Percentiles rank a stretch among this genome's conserved stretches.
Conservation (phyloP, 2,797 vertebrate species). For the Gymnoscopelus braueri region DNA sequence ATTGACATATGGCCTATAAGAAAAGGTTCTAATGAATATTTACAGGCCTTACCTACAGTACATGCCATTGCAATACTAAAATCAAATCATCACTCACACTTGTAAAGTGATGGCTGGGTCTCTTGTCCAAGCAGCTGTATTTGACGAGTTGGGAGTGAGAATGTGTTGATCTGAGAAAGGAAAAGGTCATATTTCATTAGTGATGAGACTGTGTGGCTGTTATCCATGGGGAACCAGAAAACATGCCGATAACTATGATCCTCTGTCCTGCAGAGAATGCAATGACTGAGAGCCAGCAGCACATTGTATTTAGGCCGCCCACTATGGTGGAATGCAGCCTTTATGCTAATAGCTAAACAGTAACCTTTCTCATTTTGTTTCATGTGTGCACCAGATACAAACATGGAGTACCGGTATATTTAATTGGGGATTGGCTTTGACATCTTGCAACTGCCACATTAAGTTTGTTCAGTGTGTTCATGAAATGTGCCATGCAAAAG, state of each 20-base stretch:
- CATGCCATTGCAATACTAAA: too few relatives aligned
- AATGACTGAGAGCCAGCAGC: slow-evolving; percentile 2
- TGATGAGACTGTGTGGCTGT: slow-evolving; percentile 15
- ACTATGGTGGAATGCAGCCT: neutral
- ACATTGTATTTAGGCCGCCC: slow-evolving; percentile 17
- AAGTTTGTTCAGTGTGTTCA: too few relatives aligned
- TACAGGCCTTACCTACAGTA: too few relatives aligned
- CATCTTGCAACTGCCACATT: neutral
- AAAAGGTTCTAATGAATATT: too few relatives aligned
- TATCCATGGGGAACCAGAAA: slow-evolving; percentile 18
- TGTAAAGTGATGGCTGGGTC: too few relatives aligned
- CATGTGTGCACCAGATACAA: neutral
- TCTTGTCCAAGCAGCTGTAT: too few relatives aligned
- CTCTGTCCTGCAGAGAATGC: neutral
- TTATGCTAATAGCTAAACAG: neutral
- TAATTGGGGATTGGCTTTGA: slow-evolving; percentile 2
- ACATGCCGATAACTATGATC: slow-evolving; percentile 6
- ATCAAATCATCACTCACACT: too few relatives aligned
- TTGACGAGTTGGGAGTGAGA: neutral
- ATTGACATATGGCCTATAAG: too few relatives aligned
- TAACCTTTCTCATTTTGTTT: neutral
- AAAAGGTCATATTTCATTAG: slow-evolving; percentile 24
- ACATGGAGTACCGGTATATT: neutral
- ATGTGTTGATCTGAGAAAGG: neutral
- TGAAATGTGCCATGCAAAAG: too few relatives aligned